These are phyloP conservation scores for Otus scops DNA, from an alignment of 2,797 vertebrate species.

Conservation along the genomic window DNA sequence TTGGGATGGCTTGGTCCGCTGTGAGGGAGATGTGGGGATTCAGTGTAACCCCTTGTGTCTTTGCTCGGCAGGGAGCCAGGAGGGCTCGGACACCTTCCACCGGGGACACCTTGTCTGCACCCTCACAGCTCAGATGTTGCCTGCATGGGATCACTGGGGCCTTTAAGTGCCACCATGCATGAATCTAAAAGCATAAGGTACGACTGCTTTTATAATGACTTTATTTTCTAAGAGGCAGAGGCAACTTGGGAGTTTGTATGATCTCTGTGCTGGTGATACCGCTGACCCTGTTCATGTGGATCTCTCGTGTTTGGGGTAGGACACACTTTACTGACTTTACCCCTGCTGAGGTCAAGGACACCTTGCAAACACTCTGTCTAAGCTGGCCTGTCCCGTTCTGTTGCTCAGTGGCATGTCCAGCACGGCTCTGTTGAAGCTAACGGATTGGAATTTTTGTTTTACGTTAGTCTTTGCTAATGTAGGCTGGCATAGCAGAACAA, in stretches of 20 bases:
- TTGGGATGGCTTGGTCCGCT: fast-evolving
- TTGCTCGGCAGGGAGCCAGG: neutral
- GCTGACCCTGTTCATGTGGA: fast-evolving
- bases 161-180: fast-evolving
- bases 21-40: neutral
- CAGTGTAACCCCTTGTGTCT: fast-evolving
- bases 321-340: fast-evolving
- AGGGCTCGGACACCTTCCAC: neutral
- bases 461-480: neutral
- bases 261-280: fast-evolving
- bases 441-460: neutral
- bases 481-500: neutral
- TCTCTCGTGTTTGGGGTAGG: neutral
- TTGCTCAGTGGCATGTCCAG: fast-evolving
- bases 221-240: neutral
- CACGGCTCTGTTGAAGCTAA: neutral
- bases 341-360: neutral
- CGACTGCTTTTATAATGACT: fast-evolving
- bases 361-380: fast-evolving
- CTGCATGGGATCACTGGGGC: fast-evolving
- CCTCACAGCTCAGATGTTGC: neutral
- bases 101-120: fast-evolving
- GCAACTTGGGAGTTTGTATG: fast-evolving
- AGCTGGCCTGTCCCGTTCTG: neutral
- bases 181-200: neutral